Evolutionary conservation across 92 coral and sea anemone genomes (phyloP).

Genomic region (Zoanthus gigantus): DNA sequence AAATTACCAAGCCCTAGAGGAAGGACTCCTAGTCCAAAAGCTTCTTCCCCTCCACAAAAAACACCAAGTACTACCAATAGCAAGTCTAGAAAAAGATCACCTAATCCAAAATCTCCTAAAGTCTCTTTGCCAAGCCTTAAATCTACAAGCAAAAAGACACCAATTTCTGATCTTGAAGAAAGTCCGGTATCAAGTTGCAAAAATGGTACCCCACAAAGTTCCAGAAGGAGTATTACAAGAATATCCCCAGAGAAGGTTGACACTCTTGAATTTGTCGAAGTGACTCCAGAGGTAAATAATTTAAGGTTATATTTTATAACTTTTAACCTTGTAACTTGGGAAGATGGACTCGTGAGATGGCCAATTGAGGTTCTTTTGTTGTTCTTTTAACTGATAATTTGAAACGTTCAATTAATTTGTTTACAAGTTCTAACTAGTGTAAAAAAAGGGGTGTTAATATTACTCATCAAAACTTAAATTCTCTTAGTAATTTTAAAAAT

Average conservation of each 20-base stretch:
- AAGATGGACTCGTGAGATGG: no score
- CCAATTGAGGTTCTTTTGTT: no score
- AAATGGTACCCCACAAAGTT: neutral
- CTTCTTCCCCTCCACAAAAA: constrained; percentile 19
- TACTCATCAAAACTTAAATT: no score
- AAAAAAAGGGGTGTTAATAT: no score
- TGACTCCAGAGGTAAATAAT: constrained; percentile 18
- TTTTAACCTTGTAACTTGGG: no score
- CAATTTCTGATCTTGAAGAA: constrained; percentile 27
- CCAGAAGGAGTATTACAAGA: constrained; percentile 20
- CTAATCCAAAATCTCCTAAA: constrained; percentile 10
- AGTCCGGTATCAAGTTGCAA: constrained; percentile 26
- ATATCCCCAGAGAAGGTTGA: neutral
- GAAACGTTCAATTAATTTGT: no score
- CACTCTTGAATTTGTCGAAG: neutral
- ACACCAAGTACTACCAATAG: neutral
- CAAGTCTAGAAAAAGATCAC: neutral
- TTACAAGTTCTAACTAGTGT: no score
- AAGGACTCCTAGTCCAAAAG: constrained; percentile 17
- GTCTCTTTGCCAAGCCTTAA: no score
- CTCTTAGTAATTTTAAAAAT: no score
- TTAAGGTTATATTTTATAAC: neutral
- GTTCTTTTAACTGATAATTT: no score
- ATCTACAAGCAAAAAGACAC: constrained; percentile 1
- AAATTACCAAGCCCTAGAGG: constrained; percentile 10